These are phyloP conservation scores for Neolamprologus ventralis DNA, from an alignment of 2,113 vertebrate species.

Conservation along the genomic window DNA sequence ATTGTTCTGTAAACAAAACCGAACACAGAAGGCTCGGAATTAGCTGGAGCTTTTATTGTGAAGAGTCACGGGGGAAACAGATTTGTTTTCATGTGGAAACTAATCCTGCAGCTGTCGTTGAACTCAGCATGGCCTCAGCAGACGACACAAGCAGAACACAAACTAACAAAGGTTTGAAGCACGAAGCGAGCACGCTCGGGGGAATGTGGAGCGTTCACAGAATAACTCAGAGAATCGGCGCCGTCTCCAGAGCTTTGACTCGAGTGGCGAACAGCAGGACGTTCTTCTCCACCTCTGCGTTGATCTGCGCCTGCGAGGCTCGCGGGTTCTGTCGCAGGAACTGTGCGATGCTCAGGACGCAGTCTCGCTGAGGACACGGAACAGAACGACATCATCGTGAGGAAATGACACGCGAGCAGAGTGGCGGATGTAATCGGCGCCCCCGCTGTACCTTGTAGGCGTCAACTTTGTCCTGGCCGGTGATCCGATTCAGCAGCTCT, in stretches of 20 bases:
- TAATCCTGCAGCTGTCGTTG: fast-evolving
- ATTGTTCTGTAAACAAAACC: neutral
- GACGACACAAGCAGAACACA: neutral
- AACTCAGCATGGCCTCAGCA: neutral
- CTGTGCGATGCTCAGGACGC: conserved; percentile 57
- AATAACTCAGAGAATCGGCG: conserved; percentile 16
- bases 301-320: conserved; percentile 55
- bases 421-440: neutral
- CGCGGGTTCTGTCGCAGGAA: conserved; percentile 59
- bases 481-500: conserved; percentile 61
- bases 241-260: conserved; percentile 50
- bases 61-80: neutral
- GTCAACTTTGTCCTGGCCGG: conserved; percentile 61
- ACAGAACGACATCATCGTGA: neutral
- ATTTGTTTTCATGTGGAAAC: neutral
- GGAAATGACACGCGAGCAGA: neutral
- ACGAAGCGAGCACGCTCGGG: neutral
- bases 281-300: conserved; percentile 61
- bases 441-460: conserved; percentile 41
- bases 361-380: conserved; percentile 59
- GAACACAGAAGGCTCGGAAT: neutral
- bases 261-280: conserved; percentile 66
- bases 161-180: neutral
- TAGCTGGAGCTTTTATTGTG: neutral
- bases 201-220: neutral